Evolutionary conservation across 1,140 invertebrate species (phyloP).

Genomic region (Cotesia chilonis): DNA sequence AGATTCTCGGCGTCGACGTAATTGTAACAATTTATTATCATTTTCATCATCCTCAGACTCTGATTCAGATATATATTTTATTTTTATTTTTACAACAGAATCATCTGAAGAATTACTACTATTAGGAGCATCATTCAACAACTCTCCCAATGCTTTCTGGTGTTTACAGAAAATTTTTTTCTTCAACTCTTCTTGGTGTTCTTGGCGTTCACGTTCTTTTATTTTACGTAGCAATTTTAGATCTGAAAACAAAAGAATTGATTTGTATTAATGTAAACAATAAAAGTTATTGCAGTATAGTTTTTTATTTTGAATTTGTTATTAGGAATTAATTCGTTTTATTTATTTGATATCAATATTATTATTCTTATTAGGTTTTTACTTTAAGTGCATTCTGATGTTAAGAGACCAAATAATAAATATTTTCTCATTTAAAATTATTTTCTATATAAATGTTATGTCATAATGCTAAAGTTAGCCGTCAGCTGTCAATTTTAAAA

Average conservation of each 20-base stretch:
- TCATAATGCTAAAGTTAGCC: too few species aligned
- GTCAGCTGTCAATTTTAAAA: too few species aligned
- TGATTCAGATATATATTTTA: constrained; percentile 45
- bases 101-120: constrained; percentile 38
- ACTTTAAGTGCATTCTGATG: too few species aligned
- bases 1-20: background rate
- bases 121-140: constrained; percentile 39
- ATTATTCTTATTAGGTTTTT: too few species aligned
- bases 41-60: constrained; percentile 38
- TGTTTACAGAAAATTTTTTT: constrained; percentile 53
- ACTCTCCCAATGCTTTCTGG: constrained; percentile 41
- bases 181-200: constrained; percentile 54
- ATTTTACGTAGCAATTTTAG: constrained; percentile 59
- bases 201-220: constrained; percentile 52
- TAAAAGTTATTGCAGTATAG: background rate
- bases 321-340: too few species aligned
- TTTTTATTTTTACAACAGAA: constrained; percentile 48
- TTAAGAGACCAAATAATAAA: too few species aligned
- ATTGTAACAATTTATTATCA: constrained; percentile 16
- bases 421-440: too few species aligned
- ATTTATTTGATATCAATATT: too few species aligned
- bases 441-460: too few species aligned
- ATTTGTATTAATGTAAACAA: constrained; percentile 6
- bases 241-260: constrained; percentile 45
- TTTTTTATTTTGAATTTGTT: background rate